phyloP scores from a whole-genome alignment of 2,113 vertebrate genomes.

The Psephotus haematonotus region DNA sequence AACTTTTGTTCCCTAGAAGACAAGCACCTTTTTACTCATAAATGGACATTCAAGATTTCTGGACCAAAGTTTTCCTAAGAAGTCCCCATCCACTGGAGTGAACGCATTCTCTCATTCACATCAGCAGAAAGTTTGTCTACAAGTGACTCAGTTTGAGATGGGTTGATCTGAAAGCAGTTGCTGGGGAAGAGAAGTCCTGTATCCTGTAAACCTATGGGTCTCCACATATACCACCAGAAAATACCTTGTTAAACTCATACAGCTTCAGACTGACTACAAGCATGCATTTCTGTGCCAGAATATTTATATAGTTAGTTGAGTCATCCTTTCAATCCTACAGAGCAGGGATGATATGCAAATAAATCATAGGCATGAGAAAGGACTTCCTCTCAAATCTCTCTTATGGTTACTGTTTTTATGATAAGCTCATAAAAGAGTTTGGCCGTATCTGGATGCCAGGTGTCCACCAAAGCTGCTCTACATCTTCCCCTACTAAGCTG shows the following conservation, averaged over 20 bases:
- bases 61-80: not conserved
- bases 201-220: not conserved
- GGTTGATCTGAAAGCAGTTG: not conserved
- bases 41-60: not conserved
- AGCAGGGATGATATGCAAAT: not conserved
- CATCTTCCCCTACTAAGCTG: too few species aligned
- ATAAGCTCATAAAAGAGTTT: not conserved
- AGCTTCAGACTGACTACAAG: not conserved
- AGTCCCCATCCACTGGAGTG: not conserved
- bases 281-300: not conserved
- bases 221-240: not conserved
- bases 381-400: not conserved
- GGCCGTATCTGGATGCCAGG: not conserved
- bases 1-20: not conserved
- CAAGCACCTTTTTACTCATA: not conserved
- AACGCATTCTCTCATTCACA: not conserved
- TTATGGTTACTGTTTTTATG: not conserved
- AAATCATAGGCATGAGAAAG: not conserved
- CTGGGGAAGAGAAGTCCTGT: not conserved
- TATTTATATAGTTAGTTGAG: not conserved
- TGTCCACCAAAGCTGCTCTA: not conserved
- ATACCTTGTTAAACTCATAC: not conserved
- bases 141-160: not conserved
- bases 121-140: not conserved
- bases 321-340: not conserved